Evolutionary conservation across 2,888 invertebrate species (phyloP).

Genomic region (Tetheella fluctuosa): DNA sequence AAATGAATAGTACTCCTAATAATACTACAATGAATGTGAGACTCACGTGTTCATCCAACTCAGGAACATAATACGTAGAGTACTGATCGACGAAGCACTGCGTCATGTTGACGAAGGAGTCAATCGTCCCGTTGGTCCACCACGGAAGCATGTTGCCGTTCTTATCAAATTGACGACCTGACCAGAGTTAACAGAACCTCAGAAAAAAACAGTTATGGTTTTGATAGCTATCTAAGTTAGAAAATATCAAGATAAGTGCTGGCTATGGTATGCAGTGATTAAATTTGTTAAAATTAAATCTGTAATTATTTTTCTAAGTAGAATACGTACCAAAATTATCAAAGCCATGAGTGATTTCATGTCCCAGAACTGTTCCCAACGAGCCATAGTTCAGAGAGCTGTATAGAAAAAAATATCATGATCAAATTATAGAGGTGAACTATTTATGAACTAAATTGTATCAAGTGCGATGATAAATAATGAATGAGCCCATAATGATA

Average conservation of each 20-base stretch:
- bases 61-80: conserved; percentile 86
- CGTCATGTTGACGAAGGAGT: conserved; percentile 89
- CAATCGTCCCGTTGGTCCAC: conserved; percentile 93
- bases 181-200: conserved; percentile 16
- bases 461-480: too few species aligned
- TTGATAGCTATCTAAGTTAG: too few species aligned
- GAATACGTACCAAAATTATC: conserved; percentile 74
- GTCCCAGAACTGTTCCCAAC: conserved; percentile 90
- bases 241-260: too few species aligned
- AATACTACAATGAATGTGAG: not conserved
- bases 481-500: too few species aligned
- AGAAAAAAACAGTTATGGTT: not conserved
- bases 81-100: conserved; percentile 95
- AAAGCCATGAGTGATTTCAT: conserved; percentile 87
- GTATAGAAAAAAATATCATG: conserved; percentile 40
- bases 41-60: conserved; percentile 86
- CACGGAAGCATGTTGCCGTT: conserved; percentile 94
- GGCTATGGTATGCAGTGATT: too few species aligned
- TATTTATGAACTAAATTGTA: too few species aligned
- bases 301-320: not conserved
- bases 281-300: not conserved
- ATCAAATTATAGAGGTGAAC: conserved; percentile 4
- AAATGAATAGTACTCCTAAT: too few species aligned
- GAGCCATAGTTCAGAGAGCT: conserved; percentile 93
- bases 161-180: conserved; percentile 93